Conservation (phyloP, 1,140 invertebrate genomes). For the Drosophila arizonae region DNA sequence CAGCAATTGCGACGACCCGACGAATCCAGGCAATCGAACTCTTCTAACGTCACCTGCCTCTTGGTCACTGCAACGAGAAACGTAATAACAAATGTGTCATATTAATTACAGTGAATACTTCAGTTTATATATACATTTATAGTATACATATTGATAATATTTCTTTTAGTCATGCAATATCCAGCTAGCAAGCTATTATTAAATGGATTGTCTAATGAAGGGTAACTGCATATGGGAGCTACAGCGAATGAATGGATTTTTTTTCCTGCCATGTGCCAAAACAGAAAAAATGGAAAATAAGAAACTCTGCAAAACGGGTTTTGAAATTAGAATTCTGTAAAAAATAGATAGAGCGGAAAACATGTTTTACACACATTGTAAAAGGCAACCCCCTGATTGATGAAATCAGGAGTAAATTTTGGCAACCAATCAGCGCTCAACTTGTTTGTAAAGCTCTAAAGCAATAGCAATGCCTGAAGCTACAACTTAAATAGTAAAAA, state of each 20-base stretch:
- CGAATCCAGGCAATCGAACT: slow-evolving; percentile 6
- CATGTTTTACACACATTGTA: background rate
- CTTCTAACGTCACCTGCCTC: background rate
- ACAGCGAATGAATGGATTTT: background rate
- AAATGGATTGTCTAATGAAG: background rate
- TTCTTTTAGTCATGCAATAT: slow-evolving; percentile 1
- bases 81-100: slow-evolving; percentile 20
- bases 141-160: slow-evolving; percentile 4
- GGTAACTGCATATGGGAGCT: background rate
- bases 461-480: too few relatives aligned
- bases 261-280: too few relatives aligned
- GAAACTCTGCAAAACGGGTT: too few relatives aligned
- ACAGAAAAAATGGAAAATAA: too few relatives aligned
- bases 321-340: background rate
- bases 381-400: too few relatives aligned
- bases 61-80: slow-evolving; percentile 28
- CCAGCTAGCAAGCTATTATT: background rate
- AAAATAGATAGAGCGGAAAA: background rate
- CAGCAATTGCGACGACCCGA: slow-evolving; percentile 16
- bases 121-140: background rate
- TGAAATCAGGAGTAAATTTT: too few relatives aligned
- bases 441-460: too few relatives aligned
- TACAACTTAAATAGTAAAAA: too few relatives aligned
- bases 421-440: too few relatives aligned
- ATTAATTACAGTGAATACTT: slow-evolving; percentile 4